Conservation (phyloP, 2,888 invertebrate species). For the Timema cristinae region DNA sequence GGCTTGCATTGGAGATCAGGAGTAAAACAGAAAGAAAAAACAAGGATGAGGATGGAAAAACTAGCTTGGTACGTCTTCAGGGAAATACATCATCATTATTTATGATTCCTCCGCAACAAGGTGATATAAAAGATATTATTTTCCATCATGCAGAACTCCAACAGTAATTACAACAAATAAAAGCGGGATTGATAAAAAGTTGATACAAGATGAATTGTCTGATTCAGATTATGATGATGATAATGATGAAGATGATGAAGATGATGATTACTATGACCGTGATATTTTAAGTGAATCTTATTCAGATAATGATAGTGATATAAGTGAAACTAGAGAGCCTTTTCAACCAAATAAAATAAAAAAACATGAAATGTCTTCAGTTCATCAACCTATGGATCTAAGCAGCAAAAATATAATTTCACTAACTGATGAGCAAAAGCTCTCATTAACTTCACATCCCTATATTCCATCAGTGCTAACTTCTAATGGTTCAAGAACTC, state of each 20-base stretch:
- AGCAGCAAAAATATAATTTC: conserved; percentile 41
- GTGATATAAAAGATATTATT: conserved; percentile 41
- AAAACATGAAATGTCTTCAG: neutral
- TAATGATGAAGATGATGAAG: neutral
- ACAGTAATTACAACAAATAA: conserved; percentile 4
- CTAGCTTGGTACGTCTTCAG: conserved; percentile 36
- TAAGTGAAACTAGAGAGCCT: neutral
- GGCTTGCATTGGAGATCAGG: conserved; percentile 31
- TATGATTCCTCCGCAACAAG: conserved; percentile 22
- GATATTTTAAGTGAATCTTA: neutral
- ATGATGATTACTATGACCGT: no score
- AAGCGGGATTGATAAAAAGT: neutral
- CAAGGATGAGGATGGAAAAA: conserved; percentile 6
- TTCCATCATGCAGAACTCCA: conserved; percentile 38
- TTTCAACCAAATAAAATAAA: neutral
- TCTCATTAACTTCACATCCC: conserved; percentile 27
- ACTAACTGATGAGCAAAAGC: neutral
- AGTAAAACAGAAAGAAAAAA: conserved; percentile 4
- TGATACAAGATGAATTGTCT: neutral
- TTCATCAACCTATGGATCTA: conserved; percentile 46
- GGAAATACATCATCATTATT: conserved; percentile 34
- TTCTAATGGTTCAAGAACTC: conserved; percentile 27
- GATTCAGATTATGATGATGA: conserved; percentile 16
- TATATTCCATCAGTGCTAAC: conserved; percentile 24
- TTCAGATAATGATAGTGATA: conserved; percentile 13